Base-by-base conservation (phyloP, 2,888 invertebrate species). In the Netelia melanura region DNA sequence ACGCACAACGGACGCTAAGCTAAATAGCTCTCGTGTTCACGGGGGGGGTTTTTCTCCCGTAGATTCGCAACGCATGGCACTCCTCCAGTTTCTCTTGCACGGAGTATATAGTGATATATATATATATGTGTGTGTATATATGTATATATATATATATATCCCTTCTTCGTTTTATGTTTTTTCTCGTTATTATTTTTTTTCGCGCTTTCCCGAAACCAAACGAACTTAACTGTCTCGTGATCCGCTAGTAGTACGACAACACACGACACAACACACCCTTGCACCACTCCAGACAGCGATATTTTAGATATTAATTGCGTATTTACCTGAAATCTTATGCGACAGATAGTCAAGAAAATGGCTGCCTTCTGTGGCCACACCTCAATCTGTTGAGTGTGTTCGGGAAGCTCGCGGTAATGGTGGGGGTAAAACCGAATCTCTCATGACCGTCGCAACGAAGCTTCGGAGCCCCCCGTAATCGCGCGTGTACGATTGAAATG, bases 261-360 rank as follows among this genome's bases (percentile, higher is more conserved):
- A 88, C 91, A 90, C 89, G 87, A 84, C 89, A 89, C 90, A 88
- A 85, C 89, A 91, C 91, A 91, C 88, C 89, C 89, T 88, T 88
- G 89, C 88, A 90, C 88, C 88, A 91, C 88, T 89, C 86, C 88
- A 86, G 84, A 43, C 88, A 90, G 87, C 83, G 54, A 81, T 87
- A 86, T 86, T 87, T 88, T 89, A 87, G 90, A 72, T 74, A 89
- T 89, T 90, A 91, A 91, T 91, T 92, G 89, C 91, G 90, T 92
- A 92, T 92, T 92, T 92, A 92, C 92, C 92, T 92, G 92, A 91
- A 90, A 91, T 91, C 90, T 91, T 92, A 90, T 90, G 91, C 91
- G 91, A 92, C 91, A 90, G 92, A 92, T 90, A 92, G 92, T 92
- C 92, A 90, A 91, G 92, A 92, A 92, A 92, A 92, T 92, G 92